Evolutionary conservation across 2,113 vertebrate genomes (phyloP), one percentile per base, ranked within the genome.

Genomic region (Sitta europaea): DNA sequence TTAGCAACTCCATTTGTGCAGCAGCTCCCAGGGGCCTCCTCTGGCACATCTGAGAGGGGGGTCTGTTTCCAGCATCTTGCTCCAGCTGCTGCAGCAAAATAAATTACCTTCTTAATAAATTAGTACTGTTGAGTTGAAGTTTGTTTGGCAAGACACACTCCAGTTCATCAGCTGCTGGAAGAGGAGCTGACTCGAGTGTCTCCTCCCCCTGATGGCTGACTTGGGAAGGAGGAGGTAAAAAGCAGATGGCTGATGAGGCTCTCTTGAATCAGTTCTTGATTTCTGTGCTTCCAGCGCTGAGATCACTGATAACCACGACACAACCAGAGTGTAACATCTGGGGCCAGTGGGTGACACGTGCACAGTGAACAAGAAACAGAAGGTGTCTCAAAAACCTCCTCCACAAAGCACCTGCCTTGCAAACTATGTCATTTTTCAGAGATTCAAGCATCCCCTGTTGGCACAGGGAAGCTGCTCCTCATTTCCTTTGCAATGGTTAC

Each of bases 61-160:
- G 27, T 70, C 54, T 83, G 87, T 45, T 91, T 78, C 76, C 42
- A 96, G 88, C 75, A 65, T 84, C 58, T 65, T 63, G 80, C 88
- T 94, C 90, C 88, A 97, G 95, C 92, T 95, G 95, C 95, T 75
- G 59, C 84, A 76, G 83, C 85, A 96, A 96, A 98, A 98, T 97
- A 98, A 98, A 93, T 98, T 97, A 97, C 84, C 91, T 97, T 96
- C 90, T 94, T 71, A 93, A 95, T 94, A 97, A 95, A 96, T 94
- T 97, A 94, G 83, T 48, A 74, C 67, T 92, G 94, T 91, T 75
- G 73, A 78, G 77, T 81, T 90, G 92, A 94, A 90, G 81, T 95
- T 88, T 95, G 88, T 86, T 95, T 96, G 90, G 92, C 92, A 85
- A 96, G 86, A 95, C 81, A 92, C 76, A 78, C 88, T 93, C 89